A percentile compares a stretch with the other conserved stretches of the same genome.
These are phyloP conservation scores for Lichenostomus cassidix DNA, from an alignment of 2,113 vertebrate species.

Conservation along the genomic window DNA sequence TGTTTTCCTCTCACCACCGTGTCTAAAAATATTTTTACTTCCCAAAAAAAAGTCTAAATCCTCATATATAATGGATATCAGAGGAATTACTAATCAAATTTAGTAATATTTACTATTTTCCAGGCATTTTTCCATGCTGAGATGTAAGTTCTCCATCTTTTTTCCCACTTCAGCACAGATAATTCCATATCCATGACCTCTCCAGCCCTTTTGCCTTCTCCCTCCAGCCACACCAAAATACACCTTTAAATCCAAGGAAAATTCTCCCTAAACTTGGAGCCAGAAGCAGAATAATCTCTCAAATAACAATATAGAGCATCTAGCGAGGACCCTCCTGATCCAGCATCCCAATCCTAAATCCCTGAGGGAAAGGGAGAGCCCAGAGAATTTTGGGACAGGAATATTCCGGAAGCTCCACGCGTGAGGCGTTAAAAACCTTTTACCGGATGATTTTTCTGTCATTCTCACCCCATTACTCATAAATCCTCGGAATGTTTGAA, in stretches of 20 bases:
- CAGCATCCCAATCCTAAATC: background rate
- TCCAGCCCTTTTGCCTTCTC: background rate
- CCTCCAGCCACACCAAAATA: background rate
- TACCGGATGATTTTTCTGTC: accelerated
- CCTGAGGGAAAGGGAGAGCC: background rate
- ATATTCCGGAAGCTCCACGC: background rate
- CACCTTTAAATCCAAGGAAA: background rate
- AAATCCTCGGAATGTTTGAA: background rate
- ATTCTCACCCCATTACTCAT: background rate
- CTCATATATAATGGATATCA: accelerated
- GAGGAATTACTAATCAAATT: background rate
- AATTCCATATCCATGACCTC: background rate
- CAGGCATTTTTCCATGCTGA: background rate
- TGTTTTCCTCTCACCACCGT: background rate
- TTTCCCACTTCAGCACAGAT: accelerated
- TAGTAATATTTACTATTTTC: background rate
- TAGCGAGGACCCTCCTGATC: background rate
- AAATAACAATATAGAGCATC: background rate
- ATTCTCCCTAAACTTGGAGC: background rate
- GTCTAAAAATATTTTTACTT: background rate
- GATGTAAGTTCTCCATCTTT: background rate
- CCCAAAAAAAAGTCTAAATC: background rate
- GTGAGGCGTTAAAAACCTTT: too few species aligned
- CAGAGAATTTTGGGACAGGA: background rate
- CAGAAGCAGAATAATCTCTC: too few species aligned